Conservation (phyloP, 2,797 vertebrate species). For the Brachyrhaphis roseni region DNA sequence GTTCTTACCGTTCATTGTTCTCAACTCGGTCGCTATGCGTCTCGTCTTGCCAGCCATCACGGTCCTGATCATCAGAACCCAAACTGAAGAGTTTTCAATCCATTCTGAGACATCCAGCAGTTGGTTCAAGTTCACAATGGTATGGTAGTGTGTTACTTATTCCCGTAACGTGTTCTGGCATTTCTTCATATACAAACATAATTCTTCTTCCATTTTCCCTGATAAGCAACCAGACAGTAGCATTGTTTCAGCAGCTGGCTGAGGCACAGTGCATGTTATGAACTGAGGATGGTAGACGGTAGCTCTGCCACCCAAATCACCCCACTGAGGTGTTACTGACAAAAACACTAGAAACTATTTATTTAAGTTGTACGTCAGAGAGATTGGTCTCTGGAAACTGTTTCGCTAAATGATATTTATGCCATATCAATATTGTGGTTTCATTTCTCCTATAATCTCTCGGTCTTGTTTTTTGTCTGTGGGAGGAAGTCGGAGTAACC, state of each 20-base stretch:
- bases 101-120: background rate
- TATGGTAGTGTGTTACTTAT: background rate
- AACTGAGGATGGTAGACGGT: background rate
- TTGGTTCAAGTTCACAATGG: background rate
- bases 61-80: background rate
- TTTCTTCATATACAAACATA: background rate
- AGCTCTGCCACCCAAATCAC: background rate
- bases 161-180: background rate
- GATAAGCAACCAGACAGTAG: background rate
- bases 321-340: background rate
- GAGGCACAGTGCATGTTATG: background rate
- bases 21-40: background rate
- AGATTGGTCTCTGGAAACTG: background rate
- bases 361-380: background rate
- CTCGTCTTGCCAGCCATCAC: background rate
- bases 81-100: background rate
- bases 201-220: background rate
- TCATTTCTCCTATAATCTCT: background rate
- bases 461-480: background rate
- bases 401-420: background rate
- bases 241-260: background rate
- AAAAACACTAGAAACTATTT: background rate
- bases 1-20: background rate
- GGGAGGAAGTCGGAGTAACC: background rate
- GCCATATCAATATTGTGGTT: background rate